Evolutionary conservation across 2,797 vertebrate species (phyloP).

Genomic region (Otolemur crassicaudatus): DNA sequence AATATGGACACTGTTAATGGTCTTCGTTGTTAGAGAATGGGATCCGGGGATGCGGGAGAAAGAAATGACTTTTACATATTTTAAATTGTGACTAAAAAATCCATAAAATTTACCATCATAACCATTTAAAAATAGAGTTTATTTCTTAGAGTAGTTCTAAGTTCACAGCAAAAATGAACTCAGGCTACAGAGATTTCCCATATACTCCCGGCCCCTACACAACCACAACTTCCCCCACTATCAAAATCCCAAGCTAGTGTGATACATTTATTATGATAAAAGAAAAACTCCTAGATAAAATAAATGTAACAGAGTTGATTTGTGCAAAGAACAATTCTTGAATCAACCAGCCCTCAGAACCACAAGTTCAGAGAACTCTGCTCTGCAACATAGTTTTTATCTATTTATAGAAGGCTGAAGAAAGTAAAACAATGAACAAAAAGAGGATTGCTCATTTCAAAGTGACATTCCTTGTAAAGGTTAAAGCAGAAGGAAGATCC

Average conservation of each 20-base stretch:
- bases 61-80: not conserved
- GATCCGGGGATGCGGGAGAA: not conserved
- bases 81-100: not conserved
- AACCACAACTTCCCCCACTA: not conserved
- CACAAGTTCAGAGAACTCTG: not conserved
- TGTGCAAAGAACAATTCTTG: not conserved
- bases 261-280: not conserved
- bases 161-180: not conserved
- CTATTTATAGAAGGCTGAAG: not conserved
- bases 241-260: not conserved
- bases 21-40: not conserved
- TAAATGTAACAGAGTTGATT: not conserved
- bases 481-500: not conserved
- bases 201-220: not conserved
- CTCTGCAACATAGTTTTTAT: not conserved
- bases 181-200: not conserved
- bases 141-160: conserved; percentile 20
- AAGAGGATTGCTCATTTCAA: not conserved
- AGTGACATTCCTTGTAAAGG: not conserved
- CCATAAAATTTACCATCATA: not conserved
- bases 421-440: not conserved
- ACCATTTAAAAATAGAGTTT: not conserved
- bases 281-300: not conserved
- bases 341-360: not conserved
- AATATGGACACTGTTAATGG: not conserved